Evolutionary conservation across 2,888 invertebrate species (phyloP), one percentile per base, ranked within the genome.

Genomic region (Tenthredo mesomela): DNA sequence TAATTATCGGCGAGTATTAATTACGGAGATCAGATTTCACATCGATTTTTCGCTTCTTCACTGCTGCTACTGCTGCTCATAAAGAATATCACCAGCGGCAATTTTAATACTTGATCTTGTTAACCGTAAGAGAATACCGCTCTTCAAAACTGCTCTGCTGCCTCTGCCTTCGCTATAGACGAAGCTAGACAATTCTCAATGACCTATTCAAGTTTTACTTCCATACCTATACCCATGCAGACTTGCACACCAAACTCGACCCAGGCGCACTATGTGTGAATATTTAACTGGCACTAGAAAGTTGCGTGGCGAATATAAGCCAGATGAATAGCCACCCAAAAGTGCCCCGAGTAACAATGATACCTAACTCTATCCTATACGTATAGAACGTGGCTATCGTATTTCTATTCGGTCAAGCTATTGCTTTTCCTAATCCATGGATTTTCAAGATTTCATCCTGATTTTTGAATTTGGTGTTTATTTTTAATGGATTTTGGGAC

Each of bases 101-200:
- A 73, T 73, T 73, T 73, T 25, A 73, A 10, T 73, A 12, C 12
- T 73, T 40, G 25, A 73, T 73, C 73, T 73, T 40, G 21, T 73
- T 47, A 73, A 73, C 5, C 73, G 40, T 21, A 43, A n/a, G 43
- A 67, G 67, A 29, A 25, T 37, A n/a, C 54, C 54, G 33, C 67
- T 15, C 67, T 33, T 33, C 33, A 7, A 25, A 67, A 67, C 15
- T 25, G 67, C 33, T 67, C 33, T 43, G 21, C n/a, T 71, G 21
- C 9, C 9, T 47, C 47, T 47, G 54, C 18, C 50, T 54, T 29
- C 29, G 50, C 50, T 18, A 50, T 18, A 50, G 43, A 40, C 73
- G 73, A 25, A 43, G 73, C 77, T 54, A 54, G 77, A 77, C 54
- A 77, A 77, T 77, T 77, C 40, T 77, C 77, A 77, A 77, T 77